Base-by-base conservation (phyloP, 2,888 invertebrate genomes). In the Cyaniris semiargus region DNA sequence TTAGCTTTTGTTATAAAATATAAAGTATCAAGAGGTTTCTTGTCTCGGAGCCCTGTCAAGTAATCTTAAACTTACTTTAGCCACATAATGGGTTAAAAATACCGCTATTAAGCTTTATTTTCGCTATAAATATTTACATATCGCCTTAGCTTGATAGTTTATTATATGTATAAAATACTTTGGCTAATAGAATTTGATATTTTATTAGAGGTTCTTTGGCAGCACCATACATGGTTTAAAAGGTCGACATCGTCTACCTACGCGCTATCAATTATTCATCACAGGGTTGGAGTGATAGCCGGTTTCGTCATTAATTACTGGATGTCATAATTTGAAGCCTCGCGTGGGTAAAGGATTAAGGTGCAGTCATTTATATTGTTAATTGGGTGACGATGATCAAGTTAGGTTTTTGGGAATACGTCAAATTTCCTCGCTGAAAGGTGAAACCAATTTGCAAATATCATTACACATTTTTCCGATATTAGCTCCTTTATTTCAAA, bases 241-340 rank as follows among this genome's bases (percentile, higher is more conserved):
- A 74, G 74, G 74, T 48, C 74, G 74, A 18, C 53, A 18, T 15
- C 48, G 18, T n/a, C 76, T 21, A 31, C 76, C 76, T 71, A 76
- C 76, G 38, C 70, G 80, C 56, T 76, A 79, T 80, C 78, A 81
- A 81, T 79, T 79, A 81, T 81, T 89, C 88, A 88, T 89, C 89
- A 89, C 83, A 83, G 79, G 75, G 81, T 80, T 81, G 78, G 81
- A 81, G 81, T 82, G 84, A 85, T 83, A 84, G 82, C 53, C 44
- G 72, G 85, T 83, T 82, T 79, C 80, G 83, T 85, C 85, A 90
- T 91, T 90, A 90, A 91, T 91, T 88, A 82, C 79, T 80, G 88
- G 85, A 86, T 82, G 86, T 88, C 87, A 90, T 87, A 84, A 87
- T 86, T 87, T 81, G 84, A 85, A 81, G 85, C 81, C 85, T 34